Base-by-base conservation (phyloP, 2,797 vertebrate species). In the Gastrophryne carolinensis region DNA sequence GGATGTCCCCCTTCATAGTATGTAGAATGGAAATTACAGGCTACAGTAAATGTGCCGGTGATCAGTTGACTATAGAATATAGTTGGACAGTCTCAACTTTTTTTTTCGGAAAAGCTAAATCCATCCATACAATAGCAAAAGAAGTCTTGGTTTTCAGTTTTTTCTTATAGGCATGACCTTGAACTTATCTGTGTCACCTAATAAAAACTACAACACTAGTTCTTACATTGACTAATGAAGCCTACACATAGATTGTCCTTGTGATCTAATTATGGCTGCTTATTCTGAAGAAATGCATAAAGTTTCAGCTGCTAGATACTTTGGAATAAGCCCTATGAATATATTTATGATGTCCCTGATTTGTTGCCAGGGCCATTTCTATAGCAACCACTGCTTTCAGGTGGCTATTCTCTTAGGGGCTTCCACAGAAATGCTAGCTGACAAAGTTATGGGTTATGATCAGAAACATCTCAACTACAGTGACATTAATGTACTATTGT, bases 231-330 rank as follows among this genome's bases (percentile, higher is more conserved):
- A 60, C 27, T 35, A 47, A 35, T 32, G 26, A 41, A 34, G 68
- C 3, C 35, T 54, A 66, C 57, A 53, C 50, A 77, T 57, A 47
- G 41, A 70, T 61, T 63, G 35, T 77, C 47, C 53, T 70, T 29
- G 65, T 69, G 71, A 71, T 77, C 56, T 30, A 71, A 64, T 72
- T 77, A 72, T 71, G 49, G 67, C 50, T 64, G 34, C 29, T 50
- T 60, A 71, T 71, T 66, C 64, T 27, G 67, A 67, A 78, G 68
- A 52, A 72, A 58, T 39, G 52, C 41, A 52, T 50, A 54, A 41
- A 53, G 61, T 65, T 64, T 72, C 60, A 72, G n/a, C 41, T 70
- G 74, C 66, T 41, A 70, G 72, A 77, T 21, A 77, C 27, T 54
- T n/a, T 44, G 30, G 37, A 73, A 44, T 54, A 19, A 73, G 47